These are phyloP conservation scores for Serilophus lunatus DNA, from an alignment of 2,113 vertebrate species.

Conservation along the genomic window DNA sequence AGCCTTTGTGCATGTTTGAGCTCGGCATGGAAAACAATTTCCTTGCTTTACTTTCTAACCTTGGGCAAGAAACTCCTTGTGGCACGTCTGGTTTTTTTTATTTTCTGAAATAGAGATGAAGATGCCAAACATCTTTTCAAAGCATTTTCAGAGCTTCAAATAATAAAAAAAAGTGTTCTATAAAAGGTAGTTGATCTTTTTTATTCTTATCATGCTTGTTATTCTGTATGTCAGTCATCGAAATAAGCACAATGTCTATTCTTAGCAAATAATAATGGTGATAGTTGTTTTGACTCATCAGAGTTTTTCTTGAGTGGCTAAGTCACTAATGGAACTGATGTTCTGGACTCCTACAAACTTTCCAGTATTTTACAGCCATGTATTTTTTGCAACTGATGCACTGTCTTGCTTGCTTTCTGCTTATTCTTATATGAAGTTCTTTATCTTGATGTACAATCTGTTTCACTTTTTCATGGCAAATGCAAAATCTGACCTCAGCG, in stretches of 20 bases:
- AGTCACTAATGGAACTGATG: constrained; percentile 39
- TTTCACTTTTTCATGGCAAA: not conserved
- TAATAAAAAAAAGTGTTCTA: not conserved
- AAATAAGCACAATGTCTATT: constrained; percentile 39
- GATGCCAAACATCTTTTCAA: not conserved
- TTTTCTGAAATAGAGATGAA: constrained; percentile 8
- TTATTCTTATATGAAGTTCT: not conserved
- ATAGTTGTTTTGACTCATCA: constrained; percentile 45
- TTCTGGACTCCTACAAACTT: constrained; percentile 29
- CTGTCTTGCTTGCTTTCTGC: not conserved
- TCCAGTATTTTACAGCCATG: not conserved
- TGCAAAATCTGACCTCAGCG: not conserved
- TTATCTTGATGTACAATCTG: not conserved
- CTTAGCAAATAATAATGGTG: constrained; percentile 33
- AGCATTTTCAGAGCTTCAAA: not conserved
- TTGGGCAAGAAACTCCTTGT: not conserved
- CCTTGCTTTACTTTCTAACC: constrained; percentile 12
- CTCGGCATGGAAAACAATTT: not conserved
- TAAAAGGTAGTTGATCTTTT: constrained; percentile 1
- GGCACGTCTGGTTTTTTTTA: not conserved
- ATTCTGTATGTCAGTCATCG: not conserved
- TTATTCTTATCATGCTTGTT: not conserved
- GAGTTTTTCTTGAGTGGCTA: constrained; percentile 31
- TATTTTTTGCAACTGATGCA: not conserved
- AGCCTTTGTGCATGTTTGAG: not conserved